Conservation (phyloP, 2,113 vertebrate genomes). For the Cinclus mexicanus region DNA sequence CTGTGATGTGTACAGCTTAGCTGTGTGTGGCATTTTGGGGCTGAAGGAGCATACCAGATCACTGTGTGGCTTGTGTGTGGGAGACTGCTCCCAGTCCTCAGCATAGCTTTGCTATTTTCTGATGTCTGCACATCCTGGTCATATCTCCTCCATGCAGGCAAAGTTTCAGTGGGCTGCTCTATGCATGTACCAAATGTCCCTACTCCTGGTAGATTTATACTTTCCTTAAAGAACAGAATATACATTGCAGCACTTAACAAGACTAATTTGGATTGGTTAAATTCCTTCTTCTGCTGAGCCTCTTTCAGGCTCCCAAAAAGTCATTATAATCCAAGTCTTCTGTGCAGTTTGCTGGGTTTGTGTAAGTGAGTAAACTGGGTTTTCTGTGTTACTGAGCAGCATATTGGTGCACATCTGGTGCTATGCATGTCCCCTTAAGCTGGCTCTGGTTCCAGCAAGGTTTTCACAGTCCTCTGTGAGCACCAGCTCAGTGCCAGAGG, state of each 20-base stretch:
- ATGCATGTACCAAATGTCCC: rapidly evolving
- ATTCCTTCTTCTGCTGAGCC: neutral
- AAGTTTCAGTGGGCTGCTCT: neutral
- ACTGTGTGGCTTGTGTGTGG: rapidly evolving
- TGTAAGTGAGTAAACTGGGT: neutral
- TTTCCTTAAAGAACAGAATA: neutral
- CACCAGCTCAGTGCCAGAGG: neutral
- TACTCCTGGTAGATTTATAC: neutral
- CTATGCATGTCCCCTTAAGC: rapidly evolving
- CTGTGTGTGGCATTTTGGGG: neutral
- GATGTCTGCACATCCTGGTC: neutral
- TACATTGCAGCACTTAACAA: neutral
- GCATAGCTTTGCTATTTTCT: neutral
- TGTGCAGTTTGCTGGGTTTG: neutral
- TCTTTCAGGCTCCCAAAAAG: neutral
- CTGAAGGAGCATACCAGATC: neutral
- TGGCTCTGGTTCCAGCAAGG: neutral
- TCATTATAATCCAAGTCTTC: neutral
- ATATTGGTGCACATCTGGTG: neutral
- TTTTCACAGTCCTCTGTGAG: neutral
- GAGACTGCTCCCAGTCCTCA: neutral
- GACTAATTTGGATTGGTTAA: neutral
- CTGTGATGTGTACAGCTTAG: neutral
- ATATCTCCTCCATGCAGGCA: neutral
- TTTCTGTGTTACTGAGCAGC: neutral